A percentile compares a stretch with the other conserved stretches of the same genome.
phyloP scores from a whole-genome alignment of 2,113 vertebrate genomes.

The Genyomyrus donnyi region DNA sequence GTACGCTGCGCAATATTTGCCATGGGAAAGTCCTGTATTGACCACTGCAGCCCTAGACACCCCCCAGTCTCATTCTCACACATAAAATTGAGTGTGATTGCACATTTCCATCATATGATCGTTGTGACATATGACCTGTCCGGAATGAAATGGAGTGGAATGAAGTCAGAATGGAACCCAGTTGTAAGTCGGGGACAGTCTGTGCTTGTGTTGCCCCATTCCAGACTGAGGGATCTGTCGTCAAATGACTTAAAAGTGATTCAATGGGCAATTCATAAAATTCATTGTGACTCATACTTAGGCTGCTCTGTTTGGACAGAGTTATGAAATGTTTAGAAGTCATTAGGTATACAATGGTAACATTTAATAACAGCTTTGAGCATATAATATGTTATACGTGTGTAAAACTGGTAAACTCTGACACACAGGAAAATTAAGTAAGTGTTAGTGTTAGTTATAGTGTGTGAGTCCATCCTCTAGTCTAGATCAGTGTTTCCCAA shows the following conservation, averaged over 20 bases:
- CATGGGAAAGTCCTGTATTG: not conserved
- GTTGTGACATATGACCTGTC: not conserved
- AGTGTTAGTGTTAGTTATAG: not conserved
- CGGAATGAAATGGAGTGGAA: too few relatives aligned
- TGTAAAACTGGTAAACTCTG: not conserved
- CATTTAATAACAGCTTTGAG: not conserved
- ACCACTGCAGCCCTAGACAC: not conserved
- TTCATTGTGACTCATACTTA: not conserved
- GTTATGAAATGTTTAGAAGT: not conserved
- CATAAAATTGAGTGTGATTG: not conserved
- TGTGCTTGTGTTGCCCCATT: not conserved
- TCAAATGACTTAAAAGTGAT: not conserved
- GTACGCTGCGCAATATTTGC: not conserved
- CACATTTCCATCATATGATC: not conserved
- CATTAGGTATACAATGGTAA: not conserved
- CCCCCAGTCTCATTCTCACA: not conserved
- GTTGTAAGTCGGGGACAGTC: not conserved
- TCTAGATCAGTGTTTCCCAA: not conserved
- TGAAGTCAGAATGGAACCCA: not conserved
- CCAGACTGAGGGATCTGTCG: not conserved
- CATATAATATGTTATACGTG: not conserved
- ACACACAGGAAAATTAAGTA: not conserved
- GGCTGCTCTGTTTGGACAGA: not conserved
- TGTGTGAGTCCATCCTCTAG: not conserved
- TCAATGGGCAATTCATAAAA: not conserved